Percentiles rank a stretch among this genome's conserved stretches.
Evolutionary conservation across 2,113 vertebrate species (phyloP).

Genomic region (Psophia crepitans): DNA sequence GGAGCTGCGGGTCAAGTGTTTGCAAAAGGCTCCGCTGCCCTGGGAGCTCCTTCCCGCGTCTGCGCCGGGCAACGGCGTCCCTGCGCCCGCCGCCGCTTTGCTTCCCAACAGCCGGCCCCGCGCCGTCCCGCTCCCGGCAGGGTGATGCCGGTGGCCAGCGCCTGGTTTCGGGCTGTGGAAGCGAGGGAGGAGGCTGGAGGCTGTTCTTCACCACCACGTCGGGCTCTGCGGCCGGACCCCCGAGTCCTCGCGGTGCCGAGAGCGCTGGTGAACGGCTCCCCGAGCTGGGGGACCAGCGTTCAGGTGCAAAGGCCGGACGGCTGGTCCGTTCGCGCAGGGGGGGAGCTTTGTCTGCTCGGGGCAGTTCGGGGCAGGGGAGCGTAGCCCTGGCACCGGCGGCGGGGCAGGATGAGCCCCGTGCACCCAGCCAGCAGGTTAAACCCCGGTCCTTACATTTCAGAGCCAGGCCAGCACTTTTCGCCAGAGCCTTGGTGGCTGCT

Average conservation of each 20-base stretch:
- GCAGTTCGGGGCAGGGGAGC: background rate
- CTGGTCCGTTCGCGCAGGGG: fast-evolving
- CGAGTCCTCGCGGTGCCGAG: background rate
- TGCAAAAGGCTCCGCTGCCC: background rate
- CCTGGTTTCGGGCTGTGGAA: background rate
- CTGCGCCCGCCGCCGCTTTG: background rate
- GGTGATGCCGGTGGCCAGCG: fast-evolving
- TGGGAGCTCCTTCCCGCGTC: fast-evolving
- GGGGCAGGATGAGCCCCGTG: background rate
- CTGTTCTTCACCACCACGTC: fast-evolving
- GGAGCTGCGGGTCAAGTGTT: background rate
- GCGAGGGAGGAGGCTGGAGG: background rate
- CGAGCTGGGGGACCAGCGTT: fast-evolving
- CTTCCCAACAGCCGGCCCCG: fast-evolving
- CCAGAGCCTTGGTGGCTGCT: background rate
- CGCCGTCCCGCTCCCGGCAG: fast-evolving
- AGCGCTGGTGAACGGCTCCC: background rate
- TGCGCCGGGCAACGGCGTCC: fast-evolving
- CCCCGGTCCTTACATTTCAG: background rate
- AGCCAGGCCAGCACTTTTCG: background rate
- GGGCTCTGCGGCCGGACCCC: background rate
- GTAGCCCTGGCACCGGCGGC: background rate
- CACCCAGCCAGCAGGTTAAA: background rate
- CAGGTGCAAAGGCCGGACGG: background rate
- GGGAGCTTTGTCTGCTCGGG: background rate